Conservation (phyloP, 2,888 invertebrate genomes). For the Hypomecis punctinalis region DNA sequence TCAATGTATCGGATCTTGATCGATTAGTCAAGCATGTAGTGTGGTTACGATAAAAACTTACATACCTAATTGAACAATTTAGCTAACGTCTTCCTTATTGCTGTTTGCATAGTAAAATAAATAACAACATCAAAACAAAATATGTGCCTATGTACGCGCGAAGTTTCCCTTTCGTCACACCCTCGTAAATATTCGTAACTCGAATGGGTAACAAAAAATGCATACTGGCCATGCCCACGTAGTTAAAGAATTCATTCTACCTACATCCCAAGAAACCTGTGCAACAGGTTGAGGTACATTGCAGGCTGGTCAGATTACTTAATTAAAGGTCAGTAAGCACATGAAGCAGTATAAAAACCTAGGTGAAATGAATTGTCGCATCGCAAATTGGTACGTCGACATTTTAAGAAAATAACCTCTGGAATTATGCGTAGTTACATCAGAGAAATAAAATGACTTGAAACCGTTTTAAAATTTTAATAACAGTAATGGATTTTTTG, state of each 20-base stretch:
- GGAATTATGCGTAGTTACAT: no score
- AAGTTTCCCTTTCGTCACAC: constrained; percentile 17
- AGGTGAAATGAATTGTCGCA: constrained; percentile 13
- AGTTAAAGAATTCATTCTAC: constrained; percentile 32
- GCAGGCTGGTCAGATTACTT: constrained; percentile 34
- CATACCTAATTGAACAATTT: neutral
- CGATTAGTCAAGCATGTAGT: constrained; percentile 10
- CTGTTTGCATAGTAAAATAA: constrained; percentile 1
- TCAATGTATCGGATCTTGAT: neutral
- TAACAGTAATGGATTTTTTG: no score
- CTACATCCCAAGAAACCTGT: constrained; percentile 31
- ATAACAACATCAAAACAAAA: neutral
- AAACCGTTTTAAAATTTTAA: no score
- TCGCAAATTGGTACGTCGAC: constrained; percentile 8
- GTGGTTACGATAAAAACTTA: constrained; percentile 1
- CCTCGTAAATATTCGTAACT: constrained; percentile 12
- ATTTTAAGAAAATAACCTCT: neutral
- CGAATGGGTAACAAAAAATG: constrained; percentile 23
- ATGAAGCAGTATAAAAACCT: constrained; percentile 18
- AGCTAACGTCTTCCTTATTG: neutral
- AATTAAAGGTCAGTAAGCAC: constrained; percentile 32
- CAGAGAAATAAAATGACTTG: no score
- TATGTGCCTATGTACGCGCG: neutral
- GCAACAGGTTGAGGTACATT: constrained; percentile 33
- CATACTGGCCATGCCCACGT: constrained; percentile 16